A percentile compares a stretch with the other conserved stretches of the same genome.
phyloP scores from a whole-genome alignment of 2,797 vertebrate genomes.

The Sebastes aleutianus region DNA sequence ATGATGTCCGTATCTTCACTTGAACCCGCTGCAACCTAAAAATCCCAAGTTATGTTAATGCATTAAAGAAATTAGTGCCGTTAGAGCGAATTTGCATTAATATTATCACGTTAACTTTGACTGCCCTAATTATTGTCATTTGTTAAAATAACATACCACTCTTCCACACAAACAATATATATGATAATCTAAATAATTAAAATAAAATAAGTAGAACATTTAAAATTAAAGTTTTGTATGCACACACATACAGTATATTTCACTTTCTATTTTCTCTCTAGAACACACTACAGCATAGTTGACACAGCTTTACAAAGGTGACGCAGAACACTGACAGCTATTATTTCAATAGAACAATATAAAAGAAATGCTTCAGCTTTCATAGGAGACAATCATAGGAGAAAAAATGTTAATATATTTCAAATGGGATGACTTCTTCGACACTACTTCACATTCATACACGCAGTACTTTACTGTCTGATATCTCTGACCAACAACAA shows the following conservation, averaged over 20 bases:
- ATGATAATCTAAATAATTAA: no score
- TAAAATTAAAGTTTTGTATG: not conserved
- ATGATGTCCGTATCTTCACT: no score
- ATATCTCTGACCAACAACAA: not conserved
- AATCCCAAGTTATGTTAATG: no score
- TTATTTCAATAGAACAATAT: not conserved
- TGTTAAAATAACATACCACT: not conserved
- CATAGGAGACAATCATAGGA: not conserved
- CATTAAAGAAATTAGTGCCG: no score
- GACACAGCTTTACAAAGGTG: not conserved
- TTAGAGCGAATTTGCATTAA: no score
- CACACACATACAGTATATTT: not conserved
- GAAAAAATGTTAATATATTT: not conserved
- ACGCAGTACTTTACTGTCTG: not conserved
- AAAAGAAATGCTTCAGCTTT: not conserved
- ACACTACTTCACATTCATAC: not conserved
- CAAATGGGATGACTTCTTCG: not conserved
- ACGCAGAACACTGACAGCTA: not conserved
- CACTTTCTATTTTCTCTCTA: not conserved
- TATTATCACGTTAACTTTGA: no score
- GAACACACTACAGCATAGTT: not conserved
- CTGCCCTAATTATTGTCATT: not conserved
- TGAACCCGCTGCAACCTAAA: no score
- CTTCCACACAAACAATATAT: not conserved
- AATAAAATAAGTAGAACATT: not conserved